Evolutionary conservation across 2,888 invertebrate species (phyloP).

Genomic region (Helleia helle): DNA sequence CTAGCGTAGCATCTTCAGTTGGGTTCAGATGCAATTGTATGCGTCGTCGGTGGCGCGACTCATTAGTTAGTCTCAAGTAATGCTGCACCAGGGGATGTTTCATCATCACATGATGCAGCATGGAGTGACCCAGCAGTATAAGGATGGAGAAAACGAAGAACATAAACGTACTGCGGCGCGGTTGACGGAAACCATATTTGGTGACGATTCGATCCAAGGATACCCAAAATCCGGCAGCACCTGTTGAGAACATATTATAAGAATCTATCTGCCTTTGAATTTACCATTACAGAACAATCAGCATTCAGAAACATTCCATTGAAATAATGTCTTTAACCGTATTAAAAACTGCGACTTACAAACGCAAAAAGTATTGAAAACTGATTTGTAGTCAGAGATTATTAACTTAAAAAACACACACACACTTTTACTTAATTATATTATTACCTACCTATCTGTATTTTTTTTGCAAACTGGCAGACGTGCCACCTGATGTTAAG

Average conservation of each 20-base stretch:
- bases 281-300: too few species aligned
- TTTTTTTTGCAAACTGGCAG: too few species aligned
- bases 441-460: too few species aligned
- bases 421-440: too few species aligned
- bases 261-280: too few species aligned
- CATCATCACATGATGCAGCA: constrained; percentile 84
- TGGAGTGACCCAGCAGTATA: constrained; percentile 83
- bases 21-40: constrained; percentile 88
- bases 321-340: too few species aligned
- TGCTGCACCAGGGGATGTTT: constrained; percentile 88
- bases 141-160: constrained; percentile 89
- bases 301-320: too few species aligned
- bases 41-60: constrained; percentile 81
- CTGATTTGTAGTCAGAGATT: too few species aligned
- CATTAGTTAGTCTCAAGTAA: constrained; percentile 83
- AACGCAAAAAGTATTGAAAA: too few species aligned
- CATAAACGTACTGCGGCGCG: constrained; percentile 86
- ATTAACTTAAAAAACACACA: too few species aligned
- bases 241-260: constrained; percentile 47
- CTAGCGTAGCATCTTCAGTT: constrained; percentile 88
- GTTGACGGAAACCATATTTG: constrained; percentile 83
- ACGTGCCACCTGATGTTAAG: too few species aligned
- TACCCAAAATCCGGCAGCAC: constrained; percentile 90
- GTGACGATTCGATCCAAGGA: constrained; percentile 89
- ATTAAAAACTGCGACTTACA: too few species aligned